These are phyloP conservation scores for Hoplias malabaricus DNA, from an alignment of 2,113 vertebrate species.

Conservation along the genomic window DNA sequence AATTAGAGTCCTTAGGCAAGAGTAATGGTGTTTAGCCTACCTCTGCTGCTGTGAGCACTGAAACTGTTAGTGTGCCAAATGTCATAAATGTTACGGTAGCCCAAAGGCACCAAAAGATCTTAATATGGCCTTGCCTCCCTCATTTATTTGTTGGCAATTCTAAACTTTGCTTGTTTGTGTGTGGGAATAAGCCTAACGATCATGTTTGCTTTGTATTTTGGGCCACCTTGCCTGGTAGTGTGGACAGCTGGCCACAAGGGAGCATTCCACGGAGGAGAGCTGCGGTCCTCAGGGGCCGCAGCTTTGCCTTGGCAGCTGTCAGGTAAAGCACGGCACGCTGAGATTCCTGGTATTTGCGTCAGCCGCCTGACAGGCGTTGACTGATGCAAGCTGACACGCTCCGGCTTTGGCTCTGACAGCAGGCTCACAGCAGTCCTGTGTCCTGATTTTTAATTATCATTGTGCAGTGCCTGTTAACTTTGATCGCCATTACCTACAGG, in stretches of 20 bases:
- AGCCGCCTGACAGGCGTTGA: constrained; percentile 42
- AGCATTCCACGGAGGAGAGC: constrained; percentile 7
- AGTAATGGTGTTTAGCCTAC: too few relatives aligned
- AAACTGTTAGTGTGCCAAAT: too few relatives aligned
- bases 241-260: constrained; percentile 18
- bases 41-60: too few relatives aligned
- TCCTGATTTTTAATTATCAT: constrained; percentile 49
- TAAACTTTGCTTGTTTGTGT: constrained; percentile 5
- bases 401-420: constrained; percentile 39
- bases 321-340: constrained; percentile 35
- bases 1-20: too few relatives aligned
- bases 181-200: not conserved
- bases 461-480: constrained; percentile 37
- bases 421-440: constrained; percentile 28
- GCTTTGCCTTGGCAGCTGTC: constrained; percentile 51
- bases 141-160: not conserved
- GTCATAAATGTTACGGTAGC: too few relatives aligned
- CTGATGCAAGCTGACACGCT: constrained; percentile 47
- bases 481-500: constrained; percentile 20
- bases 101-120: too few relatives aligned
- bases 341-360: constrained; percentile 52
- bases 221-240: not conserved
- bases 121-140: not conserved
- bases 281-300: constrained; percentile 16
- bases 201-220: constrained; percentile 8